Percentiles rank a stretch among this genome's conserved stretches.
These are phyloP conservation scores for Pachyseris speciosa DNA, from an alignment of 64 coral and sea anemone species.

Conservation along the genomic window DNA sequence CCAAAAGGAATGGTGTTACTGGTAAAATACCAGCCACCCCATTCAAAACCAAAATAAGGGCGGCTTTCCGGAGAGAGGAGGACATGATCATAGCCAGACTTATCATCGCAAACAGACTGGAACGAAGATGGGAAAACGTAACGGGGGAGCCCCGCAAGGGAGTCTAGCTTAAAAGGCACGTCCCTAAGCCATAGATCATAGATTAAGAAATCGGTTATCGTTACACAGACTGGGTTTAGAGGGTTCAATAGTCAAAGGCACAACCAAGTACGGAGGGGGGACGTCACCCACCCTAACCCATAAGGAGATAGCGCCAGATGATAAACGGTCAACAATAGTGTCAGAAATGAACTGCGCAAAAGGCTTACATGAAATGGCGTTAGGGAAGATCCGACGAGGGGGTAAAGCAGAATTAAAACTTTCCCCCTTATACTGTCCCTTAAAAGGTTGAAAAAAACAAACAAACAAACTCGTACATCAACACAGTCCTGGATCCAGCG, in stretches of 20 bases:
- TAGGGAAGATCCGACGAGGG: background rate
- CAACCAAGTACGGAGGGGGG: no score
- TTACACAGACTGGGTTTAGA: background rate
- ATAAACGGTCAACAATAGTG: no score
- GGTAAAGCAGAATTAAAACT: background rate
- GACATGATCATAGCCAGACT: background rate
- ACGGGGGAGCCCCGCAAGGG: background rate
- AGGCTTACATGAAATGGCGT: background rate
- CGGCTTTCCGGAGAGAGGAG: background rate
- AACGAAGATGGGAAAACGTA: background rate
- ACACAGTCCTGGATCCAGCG: slow-evolving; percentile 2
- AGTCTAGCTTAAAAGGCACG: background rate
- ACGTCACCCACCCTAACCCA: no score
- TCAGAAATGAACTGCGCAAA: background rate
- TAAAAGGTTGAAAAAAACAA: slow-evolving; percentile 22
- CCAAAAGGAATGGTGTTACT: slow-evolving; percentile 1
- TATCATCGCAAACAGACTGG: slow-evolving; percentile 1
- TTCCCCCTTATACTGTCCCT: background rate
- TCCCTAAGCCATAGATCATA: background rate
- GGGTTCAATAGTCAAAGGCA: background rate
- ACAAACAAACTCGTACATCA: background rate
- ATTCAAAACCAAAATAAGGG: background rate
- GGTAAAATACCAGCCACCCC: slow-evolving; percentile 5
- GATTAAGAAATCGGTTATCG: background rate
- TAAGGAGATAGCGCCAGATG: no score